phyloP scores from a whole-genome alignment of 2,113 vertebrate species.

The Coptodon rendalli region DNA sequence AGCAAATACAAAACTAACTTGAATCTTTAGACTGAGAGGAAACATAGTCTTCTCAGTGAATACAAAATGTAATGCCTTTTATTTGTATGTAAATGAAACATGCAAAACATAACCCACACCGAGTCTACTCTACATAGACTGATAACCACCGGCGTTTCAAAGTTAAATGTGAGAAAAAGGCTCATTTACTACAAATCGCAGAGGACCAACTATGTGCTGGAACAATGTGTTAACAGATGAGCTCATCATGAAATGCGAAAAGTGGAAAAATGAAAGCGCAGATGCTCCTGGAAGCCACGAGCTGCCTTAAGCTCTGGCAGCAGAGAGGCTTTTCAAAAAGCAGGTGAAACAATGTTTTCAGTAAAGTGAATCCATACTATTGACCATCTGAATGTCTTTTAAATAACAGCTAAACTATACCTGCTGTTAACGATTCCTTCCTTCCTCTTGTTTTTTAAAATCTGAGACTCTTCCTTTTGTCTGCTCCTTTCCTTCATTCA shows the following conservation, averaged over 20 bases:
- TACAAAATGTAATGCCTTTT: neutral
- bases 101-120: neutral
- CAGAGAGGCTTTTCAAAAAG: neutral
- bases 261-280: neutral
- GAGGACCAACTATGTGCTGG: neutral
- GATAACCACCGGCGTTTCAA: neutral
- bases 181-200: neutral
- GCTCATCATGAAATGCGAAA: neutral
- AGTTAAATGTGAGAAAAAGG: neutral
- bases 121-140: neutral
- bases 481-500: neutral
- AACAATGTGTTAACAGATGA: neutral
- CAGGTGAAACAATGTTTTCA: constrained; percentile 31
- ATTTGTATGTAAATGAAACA: neutral
- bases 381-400: neutral
- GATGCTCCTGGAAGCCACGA: neutral
- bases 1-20: neutral
- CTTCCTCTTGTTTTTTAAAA: neutral
- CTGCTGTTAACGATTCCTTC: constrained; percentile 31
- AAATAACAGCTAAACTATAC: constrained; percentile 10
- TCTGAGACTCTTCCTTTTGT: neutral
- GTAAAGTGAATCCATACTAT: constrained; percentile 45
- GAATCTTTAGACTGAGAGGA: neutral
- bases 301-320: neutral
- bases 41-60: neutral